phyloP scores from a whole-genome alignment of 2,113 vertebrate species.

The Turnix velox region DNA sequence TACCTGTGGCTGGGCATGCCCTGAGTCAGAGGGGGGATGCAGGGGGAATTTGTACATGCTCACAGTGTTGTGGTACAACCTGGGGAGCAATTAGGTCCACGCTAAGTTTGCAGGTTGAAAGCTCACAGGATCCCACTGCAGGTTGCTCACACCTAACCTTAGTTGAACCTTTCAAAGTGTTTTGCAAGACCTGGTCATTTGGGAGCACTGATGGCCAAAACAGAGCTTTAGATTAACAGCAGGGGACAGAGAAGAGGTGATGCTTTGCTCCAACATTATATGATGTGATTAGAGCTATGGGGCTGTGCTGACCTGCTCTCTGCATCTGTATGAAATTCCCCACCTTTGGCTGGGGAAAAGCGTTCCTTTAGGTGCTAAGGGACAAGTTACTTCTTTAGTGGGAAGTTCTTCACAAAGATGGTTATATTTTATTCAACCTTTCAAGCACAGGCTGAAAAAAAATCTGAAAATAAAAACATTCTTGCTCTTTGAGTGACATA shows the following conservation, averaged over 20 bases:
- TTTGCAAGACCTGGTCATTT: background rate
- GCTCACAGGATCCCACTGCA: background rate
- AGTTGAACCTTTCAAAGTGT: background rate
- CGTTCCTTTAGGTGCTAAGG: background rate
- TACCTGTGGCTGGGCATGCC: background rate
- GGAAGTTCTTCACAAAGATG: background rate
- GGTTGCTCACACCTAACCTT: background rate
- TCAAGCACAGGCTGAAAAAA: background rate
- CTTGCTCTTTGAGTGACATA: background rate
- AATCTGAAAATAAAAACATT: background rate
- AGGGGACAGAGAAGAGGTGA: background rate
- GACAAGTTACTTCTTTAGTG: background rate
- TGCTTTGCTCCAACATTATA: background rate
- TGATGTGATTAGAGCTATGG: background rate
- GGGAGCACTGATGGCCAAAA: background rate
- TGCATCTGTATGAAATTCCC: background rate
- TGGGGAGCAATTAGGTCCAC: fast-evolving
- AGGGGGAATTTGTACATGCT: fast-evolving
- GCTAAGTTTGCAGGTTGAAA: background rate
- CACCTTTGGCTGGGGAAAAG: background rate
- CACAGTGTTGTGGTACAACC: background rate
- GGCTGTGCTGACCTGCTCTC: background rate
- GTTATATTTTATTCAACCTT: background rate
- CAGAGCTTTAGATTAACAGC: background rate
- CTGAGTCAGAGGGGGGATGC: too few species aligned